These are phyloP conservation scores for Erinaceus europaeus DNA, from an alignment of 2,113 vertebrate species.

Conservation along the genomic window DNA sequence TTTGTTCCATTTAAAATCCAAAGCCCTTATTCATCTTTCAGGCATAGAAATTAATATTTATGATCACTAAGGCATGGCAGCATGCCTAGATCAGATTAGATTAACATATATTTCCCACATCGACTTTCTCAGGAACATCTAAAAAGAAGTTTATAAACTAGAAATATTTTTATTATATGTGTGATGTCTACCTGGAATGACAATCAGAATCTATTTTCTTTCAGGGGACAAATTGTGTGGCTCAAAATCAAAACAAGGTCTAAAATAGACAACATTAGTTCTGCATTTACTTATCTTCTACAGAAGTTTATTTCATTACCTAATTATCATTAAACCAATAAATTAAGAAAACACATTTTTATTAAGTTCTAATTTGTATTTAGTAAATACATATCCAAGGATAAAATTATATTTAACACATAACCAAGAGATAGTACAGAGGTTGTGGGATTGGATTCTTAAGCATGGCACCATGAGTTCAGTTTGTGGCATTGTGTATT, in stretches of 20 bases:
- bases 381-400: background rate
- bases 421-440: too few species aligned
- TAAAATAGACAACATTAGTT: background rate
- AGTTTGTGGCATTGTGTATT: too few species aligned
- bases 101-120: conserved; percentile 23
- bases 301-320: background rate
- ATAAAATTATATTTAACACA: background rate
- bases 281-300: background rate
- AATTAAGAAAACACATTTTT: background rate
- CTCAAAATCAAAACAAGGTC: conserved; percentile 14
- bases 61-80: conserved; percentile 38
- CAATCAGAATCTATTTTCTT: background rate
- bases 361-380: background rate
- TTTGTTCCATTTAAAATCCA: conserved; percentile 48
- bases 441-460: too few species aligned
- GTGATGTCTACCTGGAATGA: background rate
- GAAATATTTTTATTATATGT: conserved; percentile 3
- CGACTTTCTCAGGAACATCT: background rate
- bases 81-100: conserved; percentile 22
- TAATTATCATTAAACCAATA: background rate
- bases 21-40: conserved; percentile 27
- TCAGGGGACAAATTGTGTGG: background rate
- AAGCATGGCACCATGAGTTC: too few species aligned
- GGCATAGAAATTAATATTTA: conserved; percentile 49
- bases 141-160: conserved; percentile 30